Evolutionary conservation across 2,888 invertebrate species (phyloP), one percentile per base, ranked within the genome.

Genomic region (Yponomeuta malinellus): DNA sequence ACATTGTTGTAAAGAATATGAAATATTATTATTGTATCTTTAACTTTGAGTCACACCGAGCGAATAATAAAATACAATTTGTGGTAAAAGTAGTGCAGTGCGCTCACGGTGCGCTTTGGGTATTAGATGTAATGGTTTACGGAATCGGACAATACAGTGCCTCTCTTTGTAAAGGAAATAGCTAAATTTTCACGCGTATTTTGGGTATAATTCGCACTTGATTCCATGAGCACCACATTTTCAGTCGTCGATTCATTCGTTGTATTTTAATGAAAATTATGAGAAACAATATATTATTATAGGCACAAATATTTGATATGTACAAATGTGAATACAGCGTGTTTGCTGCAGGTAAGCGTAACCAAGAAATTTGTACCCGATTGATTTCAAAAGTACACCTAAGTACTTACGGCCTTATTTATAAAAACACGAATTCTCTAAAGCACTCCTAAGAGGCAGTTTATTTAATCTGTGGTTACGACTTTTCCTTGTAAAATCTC

Each of bases 261-360:
- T 12, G 52, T 59, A 59, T 59, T 12, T 59, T 15, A 5, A 15
- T 59, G 15, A 59, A 48, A 48, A 29, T 68, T 23, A 48, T 10
- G 68, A 68, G 68, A 23, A 68, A 68, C 67, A 73, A 74, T 69
- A 72, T 68, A 74, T 68, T 23, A 72, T 68, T 65, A 67, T 70
- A 74, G 77, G 78, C 77, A 79, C 77, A 77, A 77, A 72, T 69
- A 74, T 67, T 73, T 67, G 69, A 68, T 48, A 8, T 80, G 79
- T 79, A 80, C 76, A 80, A 79, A 81, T 90, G 89, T 89, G 89
- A 84, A 89, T 89, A 90, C 76, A 76, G 52, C 59, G 52, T 33
- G 52, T 65, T 69, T 15, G 8, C 23, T 6, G 5, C 6, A 43
- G 8, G 43, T 43, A 43, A 43, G 43, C 6, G 43, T 43, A 43